phyloP scores from a whole-genome alignment of 1,140 invertebrate species.

The Drosophila ficusphila region DNA sequence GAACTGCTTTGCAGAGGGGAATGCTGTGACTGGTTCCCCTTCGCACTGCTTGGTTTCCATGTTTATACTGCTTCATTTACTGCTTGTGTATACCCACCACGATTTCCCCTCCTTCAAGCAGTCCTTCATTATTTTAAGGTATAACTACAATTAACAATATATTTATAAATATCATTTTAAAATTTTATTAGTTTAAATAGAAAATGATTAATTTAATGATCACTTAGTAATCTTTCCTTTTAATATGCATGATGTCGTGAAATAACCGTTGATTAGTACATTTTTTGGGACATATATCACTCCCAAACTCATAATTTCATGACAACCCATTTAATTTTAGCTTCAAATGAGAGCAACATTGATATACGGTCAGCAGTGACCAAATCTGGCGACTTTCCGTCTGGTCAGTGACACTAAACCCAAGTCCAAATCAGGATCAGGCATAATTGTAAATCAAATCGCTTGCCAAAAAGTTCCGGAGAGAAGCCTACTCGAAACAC shows the following conservation, averaged over 20 bases:
- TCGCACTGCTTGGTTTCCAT: background rate
- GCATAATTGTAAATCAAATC: constrained; percentile 62
- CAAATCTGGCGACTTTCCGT: constrained; percentile 29
- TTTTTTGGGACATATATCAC: no score
- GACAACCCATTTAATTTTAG: background rate
- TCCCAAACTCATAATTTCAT: background rate
- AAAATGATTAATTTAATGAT: background rate
- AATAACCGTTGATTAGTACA: no score
- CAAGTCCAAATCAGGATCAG: constrained; percentile 10
- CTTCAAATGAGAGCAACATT: background rate
- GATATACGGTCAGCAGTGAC: constrained; percentile 5
- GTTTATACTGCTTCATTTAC: background rate
- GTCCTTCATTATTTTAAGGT: no score
- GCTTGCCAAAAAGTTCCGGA: constrained; percentile 8
- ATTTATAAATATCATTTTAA: no score
- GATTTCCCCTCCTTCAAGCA: no score
- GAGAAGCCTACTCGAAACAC: constrained; percentile 1
- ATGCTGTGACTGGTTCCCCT: background rate
- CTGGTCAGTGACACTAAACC: constrained; percentile 19
- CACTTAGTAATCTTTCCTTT: no score
- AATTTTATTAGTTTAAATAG: no score
- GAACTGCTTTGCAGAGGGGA: no score
- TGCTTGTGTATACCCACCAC: background rate
- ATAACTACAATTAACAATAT: no score
- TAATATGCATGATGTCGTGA: no score